These are phyloP conservation scores for Diachasmimorpha longicaudata DNA, from an alignment of 1,140 invertebrate genomes.

Conservation along the genomic window DNA sequence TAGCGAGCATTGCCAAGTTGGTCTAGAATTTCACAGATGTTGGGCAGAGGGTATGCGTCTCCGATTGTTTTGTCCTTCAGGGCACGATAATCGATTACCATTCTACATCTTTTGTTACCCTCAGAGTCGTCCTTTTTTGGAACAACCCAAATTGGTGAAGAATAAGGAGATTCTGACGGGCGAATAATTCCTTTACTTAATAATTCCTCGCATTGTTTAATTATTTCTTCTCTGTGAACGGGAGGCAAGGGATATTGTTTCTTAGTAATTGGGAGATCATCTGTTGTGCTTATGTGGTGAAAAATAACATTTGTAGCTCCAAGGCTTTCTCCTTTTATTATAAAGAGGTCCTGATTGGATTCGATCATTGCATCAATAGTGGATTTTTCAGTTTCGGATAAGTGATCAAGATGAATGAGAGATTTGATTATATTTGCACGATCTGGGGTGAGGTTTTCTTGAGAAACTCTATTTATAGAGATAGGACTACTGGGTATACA, in stretches of 20 bases:
- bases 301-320: neutral
- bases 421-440: neutral
- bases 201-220: slow-evolving; percentile 12
- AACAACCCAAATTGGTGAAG: neutral
- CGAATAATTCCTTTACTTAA: slow-evolving; percentile 12
- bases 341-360: neutral
- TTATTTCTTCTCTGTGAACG: slow-evolving; percentile 15
- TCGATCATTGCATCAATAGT: neutral
- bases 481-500: neutral
- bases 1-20: slow-evolving; percentile 4
- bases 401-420: neutral
- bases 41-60: slow-evolving; percentile 8
- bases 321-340: neutral
- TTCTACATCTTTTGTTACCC: slow-evolving; percentile 9
- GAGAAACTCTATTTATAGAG: neutral
- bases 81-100: slow-evolving; percentile 2
- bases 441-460: neutral
- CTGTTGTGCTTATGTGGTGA: neutral
- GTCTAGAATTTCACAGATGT: slow-evolving; percentile 9
- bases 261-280: neutral
- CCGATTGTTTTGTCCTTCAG: slow-evolving; percentile 13
- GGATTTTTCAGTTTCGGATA: neutral
- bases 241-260: slow-evolving; percentile 9
- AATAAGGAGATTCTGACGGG: neutral
- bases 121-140: neutral